phyloP scores from a whole-genome alignment of 2,113 vertebrate species.

The Oxyruncus cristatus region DNA sequence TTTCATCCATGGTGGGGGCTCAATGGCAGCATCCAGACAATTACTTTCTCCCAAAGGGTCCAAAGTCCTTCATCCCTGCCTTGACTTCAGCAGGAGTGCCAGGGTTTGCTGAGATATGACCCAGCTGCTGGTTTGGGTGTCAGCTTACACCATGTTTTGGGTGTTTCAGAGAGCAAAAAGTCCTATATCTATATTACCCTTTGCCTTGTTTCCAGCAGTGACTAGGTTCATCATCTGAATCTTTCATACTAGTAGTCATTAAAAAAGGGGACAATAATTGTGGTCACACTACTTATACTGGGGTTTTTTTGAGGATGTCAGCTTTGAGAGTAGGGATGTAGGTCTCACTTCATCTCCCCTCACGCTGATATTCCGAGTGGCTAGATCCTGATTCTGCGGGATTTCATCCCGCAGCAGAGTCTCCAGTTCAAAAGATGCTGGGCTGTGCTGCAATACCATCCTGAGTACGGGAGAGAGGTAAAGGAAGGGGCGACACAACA shows the following conservation, averaged over 20 bases:
- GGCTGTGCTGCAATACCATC: not conserved
- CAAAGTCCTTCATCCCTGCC: not conserved
- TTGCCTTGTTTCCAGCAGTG: not conserved
- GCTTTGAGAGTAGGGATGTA: not conserved
- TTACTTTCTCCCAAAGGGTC: not conserved
- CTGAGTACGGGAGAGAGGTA: not conserved
- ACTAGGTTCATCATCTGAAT: not conserved
- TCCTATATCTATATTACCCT: not conserved
- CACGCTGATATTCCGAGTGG: not conserved
- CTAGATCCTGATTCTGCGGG: not conserved
- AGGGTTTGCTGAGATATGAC: not conserved
- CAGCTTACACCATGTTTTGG: not conserved
- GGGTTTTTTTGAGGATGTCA: not conserved
- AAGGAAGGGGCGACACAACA: not conserved
- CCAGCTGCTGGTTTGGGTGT: not conserved
- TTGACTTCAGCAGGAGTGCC: not conserved
- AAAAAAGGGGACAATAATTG: not conserved
- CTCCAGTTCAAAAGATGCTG: not conserved
- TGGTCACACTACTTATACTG: not conserved
- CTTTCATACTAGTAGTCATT: not conserved
- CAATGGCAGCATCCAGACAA: not conserved
- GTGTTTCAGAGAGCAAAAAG: not conserved
- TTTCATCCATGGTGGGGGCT: not conserved
- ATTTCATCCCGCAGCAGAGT: not conserved
- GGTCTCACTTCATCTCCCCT: not conserved